phyloP scores from a whole-genome alignment of 2,797 vertebrate species.

The Margarornis squamiger region DNA sequence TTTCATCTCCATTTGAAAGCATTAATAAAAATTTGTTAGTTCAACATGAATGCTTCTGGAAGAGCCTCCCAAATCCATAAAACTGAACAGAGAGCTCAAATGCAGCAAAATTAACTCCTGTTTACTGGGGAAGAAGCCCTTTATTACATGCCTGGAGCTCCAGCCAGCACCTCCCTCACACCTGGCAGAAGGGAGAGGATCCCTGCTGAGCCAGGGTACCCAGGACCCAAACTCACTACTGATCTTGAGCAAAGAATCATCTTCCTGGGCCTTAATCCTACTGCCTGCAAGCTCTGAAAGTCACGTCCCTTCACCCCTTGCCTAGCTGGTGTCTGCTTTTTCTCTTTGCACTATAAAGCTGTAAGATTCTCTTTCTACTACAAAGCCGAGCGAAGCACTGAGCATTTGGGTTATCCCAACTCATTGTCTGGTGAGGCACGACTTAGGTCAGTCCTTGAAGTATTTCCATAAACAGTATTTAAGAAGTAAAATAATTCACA shows the following conservation, averaged over 20 bases:
- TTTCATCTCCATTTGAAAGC: conserved; percentile 25
- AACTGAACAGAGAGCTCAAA: neutral
- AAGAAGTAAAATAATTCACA: neutral
- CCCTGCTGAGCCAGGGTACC: rapidly evolving
- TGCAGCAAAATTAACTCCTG: neutral
- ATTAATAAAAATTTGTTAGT: conserved; percentile 6
- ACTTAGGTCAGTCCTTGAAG: conserved; percentile 4
- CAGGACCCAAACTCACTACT: neutral
- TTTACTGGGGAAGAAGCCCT: neutral
- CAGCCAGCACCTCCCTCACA: neutral
- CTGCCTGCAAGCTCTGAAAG: neutral
- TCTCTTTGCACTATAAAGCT: neutral
- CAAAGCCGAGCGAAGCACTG: neutral
- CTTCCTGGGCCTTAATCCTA: neutral
- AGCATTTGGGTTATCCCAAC: neutral
- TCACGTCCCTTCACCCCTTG: neutral
- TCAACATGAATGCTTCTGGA: neutral
- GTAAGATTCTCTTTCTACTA: neutral
- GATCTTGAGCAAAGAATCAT: neutral
- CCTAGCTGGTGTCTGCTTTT: neutral
- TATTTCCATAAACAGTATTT: neutral
- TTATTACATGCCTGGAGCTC: neutral
- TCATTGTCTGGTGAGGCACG: neutral
- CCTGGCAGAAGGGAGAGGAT: neutral
- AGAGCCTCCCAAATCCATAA: neutral